Evolutionary conservation across 2,888 invertebrate genomes (phyloP).

Genomic region (Neoaliturus tenellus): DNA sequence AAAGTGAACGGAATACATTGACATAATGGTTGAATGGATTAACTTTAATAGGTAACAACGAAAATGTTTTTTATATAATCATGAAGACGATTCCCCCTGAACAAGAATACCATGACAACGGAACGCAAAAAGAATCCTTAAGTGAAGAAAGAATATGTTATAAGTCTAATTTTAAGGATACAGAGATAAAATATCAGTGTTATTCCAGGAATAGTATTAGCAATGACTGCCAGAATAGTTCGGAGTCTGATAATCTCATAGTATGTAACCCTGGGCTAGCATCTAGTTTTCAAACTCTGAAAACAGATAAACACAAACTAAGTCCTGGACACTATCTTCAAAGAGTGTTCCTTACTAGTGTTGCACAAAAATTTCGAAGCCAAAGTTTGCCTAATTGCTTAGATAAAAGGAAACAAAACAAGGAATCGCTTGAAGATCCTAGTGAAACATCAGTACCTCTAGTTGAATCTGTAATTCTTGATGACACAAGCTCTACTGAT

Average conservation of each 20-base stretch:
- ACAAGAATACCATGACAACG: constrained; percentile 53
- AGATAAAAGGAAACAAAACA: constrained; percentile 68
- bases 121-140: neutral
- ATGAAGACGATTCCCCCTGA: constrained; percentile 58
- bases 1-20: no score
- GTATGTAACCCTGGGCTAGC: constrained; percentile 66
- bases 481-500: neutral
- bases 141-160: neutral
- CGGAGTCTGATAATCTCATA: constrained; percentile 65
- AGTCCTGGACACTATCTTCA: constrained; percentile 66
- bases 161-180: neutral
- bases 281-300: constrained; percentile 66
- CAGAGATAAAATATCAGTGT: neutral
- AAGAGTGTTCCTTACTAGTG: constrained; percentile 63
- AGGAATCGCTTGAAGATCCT: constrained; percentile 43
- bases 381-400: constrained; percentile 72
- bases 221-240: constrained; percentile 27
- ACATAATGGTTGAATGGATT: neutral
- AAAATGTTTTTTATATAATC: neutral
- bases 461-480: constrained; percentile 2
- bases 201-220: neutral
- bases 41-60: neutral
- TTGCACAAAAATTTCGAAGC: constrained; percentile 68
- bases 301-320: constrained; percentile 61
- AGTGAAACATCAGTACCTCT: constrained; percentile 51